Base-by-base conservation (phyloP, 2,888 invertebrate species). In the Rhagonycha fulva region DNA sequence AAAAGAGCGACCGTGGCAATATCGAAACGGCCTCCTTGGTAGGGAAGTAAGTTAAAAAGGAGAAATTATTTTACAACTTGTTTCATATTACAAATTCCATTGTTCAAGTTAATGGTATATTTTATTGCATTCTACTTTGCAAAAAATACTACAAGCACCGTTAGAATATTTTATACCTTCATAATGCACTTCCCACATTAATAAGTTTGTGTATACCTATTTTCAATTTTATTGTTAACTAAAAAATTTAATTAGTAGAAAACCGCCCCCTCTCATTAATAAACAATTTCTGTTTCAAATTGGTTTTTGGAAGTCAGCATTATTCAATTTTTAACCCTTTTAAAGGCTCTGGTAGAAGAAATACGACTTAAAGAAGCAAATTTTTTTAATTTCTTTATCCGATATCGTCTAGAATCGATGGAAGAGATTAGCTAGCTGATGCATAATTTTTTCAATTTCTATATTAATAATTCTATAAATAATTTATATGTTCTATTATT, bases 181-280 rank as follows among this genome's bases (percentile, higher is more conserved):
- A n/a, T 62, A 68, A 23, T 68, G 30, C 30, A 62, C 62, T 24
- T 28, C 24, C 47, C 24, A 61, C 67, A 68, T 71, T 70, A 23
- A n/a, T 12, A 70, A 74, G 47, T 23, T 14, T 23, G 62, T 71
- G 19, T n/a, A n/a, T n/a, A 32, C 62, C 14, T 32, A 5, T 47
- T 47, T 47, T n/a, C 47, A 47, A 47, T 47, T n/a, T n/a, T n/a
- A 47, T 7, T 63, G 14, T 11, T n/a, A 12, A 28, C n/a, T 30
- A 62, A 62, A 71, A 19, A 71, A 66, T 30, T 28, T 47, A 47
- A 47, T 47, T 47, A n/a, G 7, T 1, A n/a, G n/a, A 28, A 47
- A 47, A n/a, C n/a, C n/a, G 7, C 12, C 63, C 72, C 72, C 75
- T 77, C 30, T n/a, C 19, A 71, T 71, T 77, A 72, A 75, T 63